Evolutionary conservation across 2,888 invertebrate genomes (phyloP), one percentile per base, ranked within the genome.

Genomic region (Oxytorus armatus): DNA sequence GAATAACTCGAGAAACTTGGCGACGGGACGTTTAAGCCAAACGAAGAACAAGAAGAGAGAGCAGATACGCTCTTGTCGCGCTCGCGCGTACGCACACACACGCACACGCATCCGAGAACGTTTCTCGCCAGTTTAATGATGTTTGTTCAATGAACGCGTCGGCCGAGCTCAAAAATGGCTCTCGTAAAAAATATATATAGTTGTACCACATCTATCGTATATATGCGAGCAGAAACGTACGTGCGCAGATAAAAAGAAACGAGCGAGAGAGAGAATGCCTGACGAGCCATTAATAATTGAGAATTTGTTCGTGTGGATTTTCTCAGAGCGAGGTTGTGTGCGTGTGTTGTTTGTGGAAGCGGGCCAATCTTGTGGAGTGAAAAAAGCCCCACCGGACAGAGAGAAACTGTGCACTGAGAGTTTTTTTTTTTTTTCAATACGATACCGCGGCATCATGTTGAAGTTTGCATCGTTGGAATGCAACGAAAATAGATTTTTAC

Each of bases 141-240:
- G 84, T 85, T 85, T 85, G 84, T 84, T 84, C 83, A 85, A 84
- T 85, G 85, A 82, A 83, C 82, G 77, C 81, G 75, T 69, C 72
- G 73, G 76, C 65, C 61, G 57, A 63, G 63, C 63, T 68, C 77
- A 76, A 78, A 81, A 74, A 78, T 74, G 66, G 73, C 73, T 75
- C 65, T 72, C 25, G 76, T 68, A 59, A 16, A 47, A 23, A 53
- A 66, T 51, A 76, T 53, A 72, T 66, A 70, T 44, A 14, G 14
- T 33, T 18, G 10, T 21, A 18, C 47, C 49, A 8, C 42, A 51
- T 61, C 25, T 16, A 10, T 10, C 8, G 25, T 65, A 10, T 42
- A 66, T 53, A 53, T 59, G 65, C n/a, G n/a, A n/a, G n/a, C 36
- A 49, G n/a, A 25, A 51, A 14, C 49, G 29, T 63, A 57, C 68